Evolutionary conservation across 2,888 invertebrate genomes (phyloP).

Genomic region (Blastobasis lacticolella): DNA sequence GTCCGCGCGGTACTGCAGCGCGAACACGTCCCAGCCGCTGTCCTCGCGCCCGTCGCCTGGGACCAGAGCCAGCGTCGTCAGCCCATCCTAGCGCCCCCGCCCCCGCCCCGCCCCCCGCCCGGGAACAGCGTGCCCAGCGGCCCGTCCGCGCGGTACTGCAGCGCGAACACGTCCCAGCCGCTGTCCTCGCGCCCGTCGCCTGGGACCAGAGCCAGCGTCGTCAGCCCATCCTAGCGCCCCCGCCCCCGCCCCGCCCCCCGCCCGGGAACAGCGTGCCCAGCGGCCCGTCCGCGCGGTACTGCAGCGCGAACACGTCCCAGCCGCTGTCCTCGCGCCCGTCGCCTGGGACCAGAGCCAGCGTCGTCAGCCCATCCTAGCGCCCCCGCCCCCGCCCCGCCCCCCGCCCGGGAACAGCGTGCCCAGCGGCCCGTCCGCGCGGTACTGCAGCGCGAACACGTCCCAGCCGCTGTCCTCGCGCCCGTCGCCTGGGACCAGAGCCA

Average conservation of each 20-base stretch:
- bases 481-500: constrained; percentile 37
- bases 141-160: constrained; percentile 84
- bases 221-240: constrained; percentile 63
- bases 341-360: constrained; percentile 27
- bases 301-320: constrained; percentile 92
- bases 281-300: constrained; percentile 80
- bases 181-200: constrained; percentile 78
- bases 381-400: constrained; percentile 80
- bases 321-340: constrained; percentile 81
- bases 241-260: constrained; percentile 78
- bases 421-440: constrained; percentile 75
- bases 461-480: constrained; percentile 85
- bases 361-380: constrained; percentile 17
- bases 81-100: constrained; percentile 63
- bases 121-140: constrained; percentile 46
- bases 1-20: constrained; percentile 88
- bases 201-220: constrained; percentile 10
- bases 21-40: constrained; percentile 93
- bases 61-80: not conserved
- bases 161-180: constrained; percentile 93
- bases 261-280: constrained; percentile 60
- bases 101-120: constrained; percentile 77
- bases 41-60: constrained; percentile 76
- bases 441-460: constrained; percentile 92
- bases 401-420: constrained; percentile 66